Base-by-base conservation (phyloP, 2,888 invertebrate species). In the Argyra leucocephala region DNA sequence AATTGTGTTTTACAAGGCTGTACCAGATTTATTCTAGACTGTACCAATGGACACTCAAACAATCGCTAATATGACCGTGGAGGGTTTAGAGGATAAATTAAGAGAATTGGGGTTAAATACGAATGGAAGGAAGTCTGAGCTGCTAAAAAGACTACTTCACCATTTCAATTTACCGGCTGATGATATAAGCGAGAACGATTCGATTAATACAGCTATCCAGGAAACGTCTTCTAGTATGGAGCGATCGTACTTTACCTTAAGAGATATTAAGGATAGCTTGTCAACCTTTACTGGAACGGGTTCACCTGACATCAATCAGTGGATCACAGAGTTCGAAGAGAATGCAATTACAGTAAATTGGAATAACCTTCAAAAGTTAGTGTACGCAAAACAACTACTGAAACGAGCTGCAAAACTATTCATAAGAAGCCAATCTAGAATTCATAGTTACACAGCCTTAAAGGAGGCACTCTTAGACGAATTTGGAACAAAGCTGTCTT, bases 111-210 rank as follows among this genome's bases (percentile, higher is more conserved):
- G 65, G 18, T 37, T 67, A 62, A 22, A 59, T 6, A 22, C 59
- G 62, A 57, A 15, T 7, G 63, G 67, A 63, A 65, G 61, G 6
- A 65, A 65, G 37, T 26, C 36, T 12, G 63, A 61, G 24, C 60
- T 67, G 22, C 58, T 57, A 26, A 60, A 62, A 22, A 61, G 67
- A 37, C 62, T 67, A 22, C 57, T 63, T 57, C 61, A 61, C 22
- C 62, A 65, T 59, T 64, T 67, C 62, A 62, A 65, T 57, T n/a
- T n/a, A n/a, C n/a, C n/a, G n/a, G n/a, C n/a, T n/a, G n/a, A n/a
- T n/a, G n/a, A n/a, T n/a, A n/a, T n/a, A n/a, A n/a, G n/a, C n/a
- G n/a, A n/a, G n/a, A n/a, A n/a, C n/a, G n/a, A n/a, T n/a, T n/a
- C n/a, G n/a, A n/a, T n/a, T n/a, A n/a, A n/a, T n/a, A n/a, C 62